Evolutionary conservation across 2,113 vertebrate genomes (phyloP), one percentile per base, ranked within the genome.

Genomic region (Holacanthus passer): DNA sequence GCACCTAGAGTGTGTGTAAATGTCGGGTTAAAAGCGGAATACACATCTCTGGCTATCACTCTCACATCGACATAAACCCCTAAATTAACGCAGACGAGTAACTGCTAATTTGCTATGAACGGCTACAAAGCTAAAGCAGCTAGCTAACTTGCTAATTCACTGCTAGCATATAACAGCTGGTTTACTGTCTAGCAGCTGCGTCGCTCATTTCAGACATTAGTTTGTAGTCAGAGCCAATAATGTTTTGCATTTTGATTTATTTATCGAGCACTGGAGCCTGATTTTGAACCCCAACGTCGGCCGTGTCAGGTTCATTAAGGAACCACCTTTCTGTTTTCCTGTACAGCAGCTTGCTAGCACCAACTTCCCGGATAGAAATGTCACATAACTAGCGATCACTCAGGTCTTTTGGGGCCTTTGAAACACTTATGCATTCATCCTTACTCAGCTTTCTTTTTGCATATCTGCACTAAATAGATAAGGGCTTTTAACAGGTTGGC

Each of bases 81-180:
- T 1, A 4, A 20, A 47, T 27, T 2, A 7, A 66, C 0, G 1
- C 13, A 2, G 1, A 45, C 12, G 24, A 27, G 1, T 7, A 53
- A 20, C 14, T 0, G 29, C 19, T 59, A 20, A n/a, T 35, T 84
- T 77, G 17, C 58, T 7, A 17, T 24, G 32, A 73, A 4, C 64
- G 24, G 67, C 35, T 71, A 39, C 27, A 12, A 65, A 77, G 86
- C 89, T 81, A 75, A 56, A 10, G 7, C 13, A 37, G 80, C 82
- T 84, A 85, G 72, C 85, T 91, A 79, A 72, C 85, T 0, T 63
- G 79, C 53, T 84, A 82, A 64, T 22, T 50, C 5, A 5, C 10
- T 59, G 66, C 37, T 85, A 80, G 73, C 73, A 14, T 74, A 27
- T 17, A 86, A 76, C 90, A 93, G 87, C 90, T 91, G 90, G 74